Base-by-base conservation (phyloP, 2,113 vertebrate genomes). In the Butorides virescens region DNA sequence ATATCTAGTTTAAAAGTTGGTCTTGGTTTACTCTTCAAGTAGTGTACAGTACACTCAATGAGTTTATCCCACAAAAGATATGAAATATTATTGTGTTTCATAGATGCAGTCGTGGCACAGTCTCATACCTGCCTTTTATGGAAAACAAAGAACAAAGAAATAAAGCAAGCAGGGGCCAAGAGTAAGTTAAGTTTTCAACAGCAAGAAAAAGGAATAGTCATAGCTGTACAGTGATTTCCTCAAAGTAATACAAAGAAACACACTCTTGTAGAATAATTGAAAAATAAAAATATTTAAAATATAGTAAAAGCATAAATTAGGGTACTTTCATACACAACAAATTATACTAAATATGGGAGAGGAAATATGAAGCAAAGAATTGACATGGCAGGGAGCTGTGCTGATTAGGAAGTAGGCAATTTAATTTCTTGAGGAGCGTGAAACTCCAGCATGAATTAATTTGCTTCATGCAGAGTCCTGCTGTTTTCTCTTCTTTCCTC, bases 391-490 rank as follows among this genome's bases (percentile, higher is more conserved):
- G 92, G 53, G 76, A 93, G 90, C 55, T 84, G 23, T 86, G 52
- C 66, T 97, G 96, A 91, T 97, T 97, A 97, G 85, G 66, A 97
- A 98, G 66, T 81, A 66, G 87, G 94, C 87, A 97, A 98, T 97
- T 97, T 97, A 96, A 96, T 98, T 98, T 98, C 95, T 97, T 92
- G 81, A 95, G 81, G 53, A 96, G 80, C 68, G 21, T 95, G 92
- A 97, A 98, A 97, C 92, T 97, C 87, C 95, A 98, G 72, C 92
- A 95, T 93, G 95, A 97, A 98, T 97, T 97, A 97, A 98, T 98
- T 98, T 98, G 88, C 93, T 97, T 96, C 96, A 94, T 15, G 70
- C 96, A 92, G 95, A 96, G 93, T 92, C 95, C 88, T 93, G 92
- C 92, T 97, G 96, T 88, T 76, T 96, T 97, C 77, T 93, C 81